Conservation (phyloP, 2,113 vertebrate species). For the Oryzias woworae region DNA sequence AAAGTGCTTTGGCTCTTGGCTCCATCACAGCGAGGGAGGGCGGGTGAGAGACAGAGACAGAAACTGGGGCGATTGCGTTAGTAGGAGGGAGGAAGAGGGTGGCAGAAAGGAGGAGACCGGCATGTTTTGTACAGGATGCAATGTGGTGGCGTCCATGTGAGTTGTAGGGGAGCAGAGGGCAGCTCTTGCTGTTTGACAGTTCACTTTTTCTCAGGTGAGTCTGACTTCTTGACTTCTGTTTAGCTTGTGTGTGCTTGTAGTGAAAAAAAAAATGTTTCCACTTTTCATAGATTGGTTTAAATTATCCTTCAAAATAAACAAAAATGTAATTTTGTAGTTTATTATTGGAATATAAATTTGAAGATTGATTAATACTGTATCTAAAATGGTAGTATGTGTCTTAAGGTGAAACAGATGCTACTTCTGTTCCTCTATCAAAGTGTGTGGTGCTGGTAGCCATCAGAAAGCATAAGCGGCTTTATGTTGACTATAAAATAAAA, state of each 20-base stretch:
- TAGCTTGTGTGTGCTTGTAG: not conserved
- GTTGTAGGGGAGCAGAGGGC: constrained; percentile 60
- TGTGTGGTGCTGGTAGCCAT: constrained; percentile 24
- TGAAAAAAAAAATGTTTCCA: not conserved
- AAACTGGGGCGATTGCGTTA: constrained; percentile 41
- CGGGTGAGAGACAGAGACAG: constrained; percentile 39
- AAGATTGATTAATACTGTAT: no score
- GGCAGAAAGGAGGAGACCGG: constrained; percentile 28
- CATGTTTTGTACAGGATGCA: constrained; percentile 57
- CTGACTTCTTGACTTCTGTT: constrained; percentile 1
- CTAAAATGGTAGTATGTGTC: constrained; percentile 15
- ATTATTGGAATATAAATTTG: no score
- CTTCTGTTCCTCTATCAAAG: constrained; percentile 28
- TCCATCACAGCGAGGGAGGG: constrained; percentile 30
- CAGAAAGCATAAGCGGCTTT: constrained; percentile 33
- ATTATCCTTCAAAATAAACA: no score
- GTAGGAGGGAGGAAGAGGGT: constrained; percentile 25
- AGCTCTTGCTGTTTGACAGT: constrained; percentile 43
- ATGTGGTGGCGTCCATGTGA: constrained; percentile 50
- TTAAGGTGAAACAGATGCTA: constrained; percentile 48
- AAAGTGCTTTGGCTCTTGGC: constrained; percentile 62
- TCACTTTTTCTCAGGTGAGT: constrained; percentile 64
- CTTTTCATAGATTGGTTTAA: no score
- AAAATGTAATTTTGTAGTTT: no score
- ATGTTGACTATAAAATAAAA: constrained; percentile 39